Evolutionary conservation across 2,113 vertebrate species (phyloP), one percentile per base, ranked within the genome.

Genomic region (Perccottus glenii): DNA sequence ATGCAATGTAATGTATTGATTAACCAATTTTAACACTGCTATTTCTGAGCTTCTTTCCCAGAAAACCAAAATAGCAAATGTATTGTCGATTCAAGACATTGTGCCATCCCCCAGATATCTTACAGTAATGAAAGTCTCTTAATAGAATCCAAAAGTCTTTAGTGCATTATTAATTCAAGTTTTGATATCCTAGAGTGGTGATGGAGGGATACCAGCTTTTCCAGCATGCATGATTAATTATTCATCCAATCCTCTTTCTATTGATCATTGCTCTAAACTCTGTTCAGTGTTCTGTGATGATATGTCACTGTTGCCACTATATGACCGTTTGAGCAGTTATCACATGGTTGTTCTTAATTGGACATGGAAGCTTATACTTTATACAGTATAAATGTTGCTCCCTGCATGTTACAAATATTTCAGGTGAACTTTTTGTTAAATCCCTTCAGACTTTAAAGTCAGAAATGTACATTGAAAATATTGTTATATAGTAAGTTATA

Each of bases 131-230:
- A 64, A 63, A 61, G 51, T 72, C 46, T 67, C 49, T 7, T 46
- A 75, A 70, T 53, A 64, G 66, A 78, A 77, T 74, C 53, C 52
- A 60, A 42, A 56, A 48, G 66, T 12, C 4, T 67, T 70, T 51
- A 19, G 35, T 84, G 64, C 66, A 87, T 87, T 66, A 88, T 75
- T 88, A 50, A 85, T 85, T 80, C 42, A 16, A 55, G 56, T 77
- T 55, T 57, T 66, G 71, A 86, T 57, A 47, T 73, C 71, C 66
- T 73, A 66, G 40, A 70, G 50, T 47, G 67, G 79, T 60, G 56
- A 60, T 43, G 74, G 32, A 33, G 81, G 51, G 56, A 74, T 64
- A 58, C 52, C 40, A 55, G 57, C 50, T 44, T 72, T 73, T 65
- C 48, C 73, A 67, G 64, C 72, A 79, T 60, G 67, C 49, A 36